Base-by-base conservation (phyloP, 2,113 vertebrate genomes). In the Notiomystis cincta region DNA sequence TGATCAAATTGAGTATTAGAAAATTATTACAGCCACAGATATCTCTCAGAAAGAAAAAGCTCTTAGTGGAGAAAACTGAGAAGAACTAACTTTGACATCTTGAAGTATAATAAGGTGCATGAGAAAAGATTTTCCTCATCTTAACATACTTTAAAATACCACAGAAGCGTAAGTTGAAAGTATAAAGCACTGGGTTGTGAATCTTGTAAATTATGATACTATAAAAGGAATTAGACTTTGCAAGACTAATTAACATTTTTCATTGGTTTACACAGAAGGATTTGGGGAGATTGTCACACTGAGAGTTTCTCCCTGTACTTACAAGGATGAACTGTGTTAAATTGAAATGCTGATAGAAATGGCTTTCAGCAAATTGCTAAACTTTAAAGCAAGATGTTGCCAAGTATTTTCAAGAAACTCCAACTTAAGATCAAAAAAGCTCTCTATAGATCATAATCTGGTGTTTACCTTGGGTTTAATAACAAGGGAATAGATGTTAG, bases 171-270 rank as follows among this genome's bases (percentile, higher is more conserved):
- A 60, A 80, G 13, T 42, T 67, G 35, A 69, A 89, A 86, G 3
- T 51, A 60, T 30, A 83, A 83, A 86, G 13, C 18, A 51, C 31
- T 80, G 60, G 13, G 31, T 65, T 60, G 15, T 57, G 42, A 84
- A 83, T 28, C 22, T 57, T 89, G 27, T 60, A 93, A 89, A 83
- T 91, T 48, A 61, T 37, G 37, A 22, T 33, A 8, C n/a, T 81
- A 40, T 78, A 91, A 94, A 73, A 91, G 10, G 40, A 91, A 44
- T 67, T 77, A 60, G 72, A 77, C 62, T 95, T 89, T 84, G n/a
- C 19, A 87, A 60, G 50, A 61, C n/a, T 76, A 93, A 83, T 83
- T 96, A 89, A 65, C 27, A 69, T 91, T 89, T 91, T 87, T 83
- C 60, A 81, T 70, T 83, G n/a, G 50, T 89, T 89, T 94, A 48